Evolutionary conservation across 2,888 invertebrate genomes (phyloP).

Genomic region (Brachyptera risi): DNA sequence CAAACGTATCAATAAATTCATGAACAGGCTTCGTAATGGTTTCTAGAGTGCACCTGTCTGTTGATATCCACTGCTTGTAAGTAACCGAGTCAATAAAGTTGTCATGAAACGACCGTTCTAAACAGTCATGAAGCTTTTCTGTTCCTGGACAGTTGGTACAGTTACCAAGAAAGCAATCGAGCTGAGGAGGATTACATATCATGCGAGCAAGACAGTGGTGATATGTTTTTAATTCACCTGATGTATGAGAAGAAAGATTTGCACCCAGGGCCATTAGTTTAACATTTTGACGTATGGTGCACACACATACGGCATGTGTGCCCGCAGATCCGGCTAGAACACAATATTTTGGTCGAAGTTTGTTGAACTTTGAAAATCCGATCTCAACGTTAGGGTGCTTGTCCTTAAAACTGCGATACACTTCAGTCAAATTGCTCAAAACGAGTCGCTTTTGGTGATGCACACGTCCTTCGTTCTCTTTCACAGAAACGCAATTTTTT

Average conservation of each 20-base stretch:
- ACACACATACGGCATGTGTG: slow-evolving; percentile 18
- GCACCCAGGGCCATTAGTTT: not conserved
- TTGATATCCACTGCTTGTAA: slow-evolving; percentile 33
- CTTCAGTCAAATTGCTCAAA: not conserved
- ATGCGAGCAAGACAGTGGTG: not conserved
- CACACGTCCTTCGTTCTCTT: not conserved
- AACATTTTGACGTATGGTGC: slow-evolving; percentile 1
- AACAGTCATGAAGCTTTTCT: not conserved
- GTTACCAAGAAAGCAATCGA: not conserved
- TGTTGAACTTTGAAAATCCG: slow-evolving; percentile 18
- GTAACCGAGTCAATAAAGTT: slow-evolving; percentile 27
- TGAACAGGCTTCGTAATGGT: slow-evolving; percentile 29
- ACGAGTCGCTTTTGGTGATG: not conserved
- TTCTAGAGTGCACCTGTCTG: slow-evolving; percentile 31
- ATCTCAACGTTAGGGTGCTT: not conserved
- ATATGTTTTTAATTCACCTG: not conserved
- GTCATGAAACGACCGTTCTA: slow-evolving; percentile 3
- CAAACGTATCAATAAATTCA: slow-evolving; percentile 29
- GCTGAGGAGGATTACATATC: not conserved
- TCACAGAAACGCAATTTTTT: slow-evolving; percentile 1
- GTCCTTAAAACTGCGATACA: not conserved
- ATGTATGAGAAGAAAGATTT: not conserved
- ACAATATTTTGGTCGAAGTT: slow-evolving; percentile 19
- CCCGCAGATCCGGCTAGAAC: slow-evolving; percentile 7
- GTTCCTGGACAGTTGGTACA: not conserved